These are phyloP conservation scores for Octodon degus DNA, from an alignment of 2,113 vertebrate species.

Conservation along the genomic window DNA sequence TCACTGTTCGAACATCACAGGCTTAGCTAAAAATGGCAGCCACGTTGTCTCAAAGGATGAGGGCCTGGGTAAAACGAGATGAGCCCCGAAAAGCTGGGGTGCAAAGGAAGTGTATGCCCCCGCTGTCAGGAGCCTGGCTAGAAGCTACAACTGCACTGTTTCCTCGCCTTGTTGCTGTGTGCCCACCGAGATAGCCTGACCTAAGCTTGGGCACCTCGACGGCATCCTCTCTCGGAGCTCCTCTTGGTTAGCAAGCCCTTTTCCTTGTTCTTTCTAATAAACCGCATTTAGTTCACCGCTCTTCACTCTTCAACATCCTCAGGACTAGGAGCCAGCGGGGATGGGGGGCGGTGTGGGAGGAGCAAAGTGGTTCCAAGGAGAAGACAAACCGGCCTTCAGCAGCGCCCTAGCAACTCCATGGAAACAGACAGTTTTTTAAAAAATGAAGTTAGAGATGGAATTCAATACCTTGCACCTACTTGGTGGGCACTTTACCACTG, in stretches of 20 bases:
- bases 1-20: neutral
- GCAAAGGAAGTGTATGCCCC: neutral
- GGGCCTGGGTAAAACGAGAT: neutral
- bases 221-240: neutral
- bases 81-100: neutral
- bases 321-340: neutral
- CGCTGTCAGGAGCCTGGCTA: neutral
- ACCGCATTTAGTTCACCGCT: neutral
- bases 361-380: neutral
- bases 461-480: neutral
- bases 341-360: neutral
- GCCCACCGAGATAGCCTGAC: neutral
- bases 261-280: neutral
- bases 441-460: neutral
- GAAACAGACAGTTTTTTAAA: neutral
- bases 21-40: neutral
- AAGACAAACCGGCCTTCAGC: neutral
- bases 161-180: neutral
- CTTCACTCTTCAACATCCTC: neutral
- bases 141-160: neutral
- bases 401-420: neutral
- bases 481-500: neutral
- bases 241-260: neutral
- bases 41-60: neutral
- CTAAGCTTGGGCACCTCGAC: neutral